Base-by-base conservation (phyloP, 2,113 vertebrate genomes). In the Halichoerus grypus region DNA sequence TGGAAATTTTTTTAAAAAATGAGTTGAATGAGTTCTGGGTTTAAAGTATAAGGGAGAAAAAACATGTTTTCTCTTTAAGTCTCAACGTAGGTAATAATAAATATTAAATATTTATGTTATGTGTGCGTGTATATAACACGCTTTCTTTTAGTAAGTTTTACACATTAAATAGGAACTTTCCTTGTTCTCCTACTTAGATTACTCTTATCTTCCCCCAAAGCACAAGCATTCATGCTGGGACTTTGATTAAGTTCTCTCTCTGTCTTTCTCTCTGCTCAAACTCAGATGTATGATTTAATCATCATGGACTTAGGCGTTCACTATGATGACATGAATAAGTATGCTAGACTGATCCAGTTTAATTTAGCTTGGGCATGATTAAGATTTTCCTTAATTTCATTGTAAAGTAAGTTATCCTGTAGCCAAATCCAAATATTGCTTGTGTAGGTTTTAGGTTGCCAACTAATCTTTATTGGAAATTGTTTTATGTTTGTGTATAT, bases 31-130 rank as follows among this genome's bases (percentile, higher is more conserved):
- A 61, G 6, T 71, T 95, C 7, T 46, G 36, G 1, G 0, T 88
- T 94, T 97, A 79, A 91, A 88, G 3, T 42, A 57, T 18, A 76
- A 95, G 51, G 28, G 4, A 96, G 39, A 15, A 92, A 71, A 71
- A 76, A 33, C 12, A 31, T 31, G 13, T 67, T 76, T 92, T 67
- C 14, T 39, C 33, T 89, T 95, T 1, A 95, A 90, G 15, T 83
- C 16, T 86, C 69, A 91, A 63, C 14, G 7, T 46, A 55, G 22
- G 21, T 39, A 91, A 89, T 72, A 65, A 74, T 1, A 89, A 77
- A 55, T 61, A 46, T 87, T 59, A 86, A 72, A 80, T 67, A 24
- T 82, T 49, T 59, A 36, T 71, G n/a, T 39, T 74, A 14, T 26
- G 15, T 57, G 14, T n/a, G 13, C 11, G 22, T 12, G 31, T 49